phyloP scores from a whole-genome alignment of 2,888 invertebrate genomes.

The Eristalis arbustorum region DNA sequence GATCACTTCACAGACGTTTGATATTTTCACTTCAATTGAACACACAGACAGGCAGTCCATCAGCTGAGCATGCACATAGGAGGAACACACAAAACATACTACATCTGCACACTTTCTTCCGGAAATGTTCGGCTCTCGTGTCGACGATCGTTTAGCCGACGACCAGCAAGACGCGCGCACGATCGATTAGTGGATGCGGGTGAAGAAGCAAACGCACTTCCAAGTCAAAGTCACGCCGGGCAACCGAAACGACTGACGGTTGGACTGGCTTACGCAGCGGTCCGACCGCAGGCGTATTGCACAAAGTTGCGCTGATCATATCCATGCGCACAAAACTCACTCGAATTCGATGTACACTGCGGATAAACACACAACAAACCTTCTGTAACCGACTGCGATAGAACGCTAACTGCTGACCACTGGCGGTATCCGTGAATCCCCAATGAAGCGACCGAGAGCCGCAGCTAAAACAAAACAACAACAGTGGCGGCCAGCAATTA shows the following conservation, averaged over 20 bases:
- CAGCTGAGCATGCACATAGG: constrained; percentile 54
- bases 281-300: too few relatives aligned
- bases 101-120: constrained; percentile 56
- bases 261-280: constrained; percentile 9
- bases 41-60: constrained; percentile 18
- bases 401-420: constrained; percentile 57
- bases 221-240: constrained; percentile 30
- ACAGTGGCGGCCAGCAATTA: constrained; percentile 28
- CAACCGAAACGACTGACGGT: too few relatives aligned
- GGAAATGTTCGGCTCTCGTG: constrained; percentile 30
- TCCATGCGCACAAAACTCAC: constrained; percentile 14
- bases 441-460: constrained; percentile 56
- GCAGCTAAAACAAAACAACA: constrained; percentile 14
- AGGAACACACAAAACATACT: constrained; percentile 26
- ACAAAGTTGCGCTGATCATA: constrained; percentile 11
- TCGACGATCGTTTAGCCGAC: constrained; percentile 28
- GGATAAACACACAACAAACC: constrained; percentile 28
- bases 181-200: constrained; percentile 1
- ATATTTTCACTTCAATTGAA: constrained; percentile 58
- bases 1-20: constrained; percentile 37
- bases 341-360: not conserved
- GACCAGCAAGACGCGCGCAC: not conserved
- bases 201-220: constrained; percentile 32
- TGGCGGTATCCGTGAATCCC: constrained; percentile 53
- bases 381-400: constrained; percentile 68